A percentile compares a stretch with the other conserved stretches of the same genome.
These are phyloP conservation scores for Catamblyrhynchus diadema DNA, from an alignment of 2,797 vertebrate species.

Conservation along the genomic window DNA sequence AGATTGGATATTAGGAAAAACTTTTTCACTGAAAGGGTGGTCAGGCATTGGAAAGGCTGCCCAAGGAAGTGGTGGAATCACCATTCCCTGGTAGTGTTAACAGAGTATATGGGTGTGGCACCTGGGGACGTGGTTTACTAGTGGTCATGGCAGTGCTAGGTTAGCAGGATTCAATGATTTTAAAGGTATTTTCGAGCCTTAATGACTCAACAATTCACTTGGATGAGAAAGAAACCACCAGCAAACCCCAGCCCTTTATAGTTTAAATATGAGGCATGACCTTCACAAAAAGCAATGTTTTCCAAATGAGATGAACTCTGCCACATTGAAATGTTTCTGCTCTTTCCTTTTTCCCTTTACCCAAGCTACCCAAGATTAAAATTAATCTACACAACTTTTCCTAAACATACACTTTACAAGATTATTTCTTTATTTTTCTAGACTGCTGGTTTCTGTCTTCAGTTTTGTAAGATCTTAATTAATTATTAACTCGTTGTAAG, in stretches of 20 bases:
- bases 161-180: background rate
- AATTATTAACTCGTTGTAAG: conserved; percentile 69
- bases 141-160: background rate
- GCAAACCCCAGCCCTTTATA: background rate
- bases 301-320: background rate
- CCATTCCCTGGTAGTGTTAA: background rate
- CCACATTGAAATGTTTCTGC: background rate
- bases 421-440: conserved; percentile 27
- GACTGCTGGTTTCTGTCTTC: conserved; percentile 38
- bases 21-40: background rate
- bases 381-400: background rate
- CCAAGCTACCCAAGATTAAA: background rate
- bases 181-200: background rate
- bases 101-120: background rate
- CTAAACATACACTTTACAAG: background rate
- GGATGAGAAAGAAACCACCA: background rate
- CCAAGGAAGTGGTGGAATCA: background rate
- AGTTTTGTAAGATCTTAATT: conserved; percentile 60
- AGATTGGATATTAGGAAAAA: background rate
- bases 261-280: background rate
- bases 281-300: background rate
- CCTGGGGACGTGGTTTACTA: background rate
- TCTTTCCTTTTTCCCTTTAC: background rate
- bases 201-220: background rate
- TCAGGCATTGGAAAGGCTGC: background rate